Evolutionary conservation across 2,888 invertebrate genomes (phyloP), one percentile per base, ranked within the genome.

Genomic region (Agelastica alni): DNA sequence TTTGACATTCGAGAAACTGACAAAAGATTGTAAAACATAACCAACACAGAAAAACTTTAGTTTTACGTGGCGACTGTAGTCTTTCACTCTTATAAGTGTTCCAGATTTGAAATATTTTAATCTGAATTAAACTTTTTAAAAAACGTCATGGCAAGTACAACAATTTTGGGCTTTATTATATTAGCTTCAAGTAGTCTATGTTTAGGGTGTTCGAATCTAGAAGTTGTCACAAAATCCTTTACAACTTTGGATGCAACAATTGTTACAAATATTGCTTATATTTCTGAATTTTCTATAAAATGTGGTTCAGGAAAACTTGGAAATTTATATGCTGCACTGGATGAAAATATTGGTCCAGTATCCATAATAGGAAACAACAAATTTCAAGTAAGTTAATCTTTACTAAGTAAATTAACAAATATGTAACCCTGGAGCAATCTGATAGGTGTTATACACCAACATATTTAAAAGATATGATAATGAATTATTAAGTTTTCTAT

Each of bases 201-300:
- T 36, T 72, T 76, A 52, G 75, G 76, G 46, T 85, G 85, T 71
- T 73, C 75, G 58, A 86, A 84, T 67, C 86, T 87, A 5, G 81
- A 87, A 79, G 85, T 89, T 7, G 82, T 84, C 53, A 85, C 91
- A n/a, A 84, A 85, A 46, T 86, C 89, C 0, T 96, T 95, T 77
- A 93, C 95, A 39, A 96, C 96, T 12, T 85, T 88, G 75, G 97
- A 98, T 80, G 93, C 93, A 0, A 93, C 95, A 41, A 86, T 96
- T 58, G 87, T 97, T 7, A 88, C 90, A 61, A 89, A 85, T 73
- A 91, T 96, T 63, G 96, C 94, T 0, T 93, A 92, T 77, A 89
- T 97, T 67, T 87, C 91, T 9, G 94, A 96, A 77, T 96, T 97
- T 78, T 82, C 86, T 6, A 79, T 97, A 34, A 86, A 88, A 71